Evolutionary conservation across 2,797 vertebrate species (phyloP).

Genomic region (Aphelocoma californica): DNA sequence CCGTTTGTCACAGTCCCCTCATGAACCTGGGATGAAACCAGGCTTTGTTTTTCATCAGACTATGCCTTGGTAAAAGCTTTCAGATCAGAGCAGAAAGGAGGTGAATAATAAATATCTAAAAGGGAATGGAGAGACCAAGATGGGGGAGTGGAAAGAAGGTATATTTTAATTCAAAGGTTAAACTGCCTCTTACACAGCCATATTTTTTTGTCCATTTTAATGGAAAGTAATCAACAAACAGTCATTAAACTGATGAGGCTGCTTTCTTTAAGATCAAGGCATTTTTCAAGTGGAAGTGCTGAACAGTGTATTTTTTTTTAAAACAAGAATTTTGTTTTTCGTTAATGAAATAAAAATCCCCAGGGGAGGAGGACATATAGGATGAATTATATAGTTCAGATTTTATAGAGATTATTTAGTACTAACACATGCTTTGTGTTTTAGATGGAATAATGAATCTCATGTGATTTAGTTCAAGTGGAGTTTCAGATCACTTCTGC

Average conservation of each 20-base stretch:
- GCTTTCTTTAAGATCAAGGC: neutral
- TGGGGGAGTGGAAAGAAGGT: neutral
- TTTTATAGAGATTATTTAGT: conserved; percentile 41
- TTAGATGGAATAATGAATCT: conserved; percentile 8
- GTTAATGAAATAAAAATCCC: conserved; percentile 57
- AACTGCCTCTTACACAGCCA: neutral
- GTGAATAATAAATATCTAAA: neutral
- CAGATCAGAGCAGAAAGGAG: neutral
- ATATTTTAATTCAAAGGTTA: conserved; percentile 26
- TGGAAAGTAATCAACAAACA: neutral
- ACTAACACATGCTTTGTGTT: conserved; percentile 14
- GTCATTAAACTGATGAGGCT: conserved; percentile 5
- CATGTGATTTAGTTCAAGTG: conserved; percentile 24
- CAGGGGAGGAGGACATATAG: neutral
- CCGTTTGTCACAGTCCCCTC: neutral
- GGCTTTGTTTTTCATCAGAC: neutral
- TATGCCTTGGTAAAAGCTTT: neutral
- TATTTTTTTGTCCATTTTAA: conserved; percentile 5
- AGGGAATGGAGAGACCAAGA: neutral
- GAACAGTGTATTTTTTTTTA: neutral
- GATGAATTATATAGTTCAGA: conserved; percentile 31
- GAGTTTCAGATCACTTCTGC: neutral
- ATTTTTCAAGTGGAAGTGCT: conserved; percentile 34
- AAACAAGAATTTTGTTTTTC: conserved; percentile 45
- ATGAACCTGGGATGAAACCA: neutral